Evolutionary conservation across 2,888 invertebrate species (phyloP).

Genomic region (Helobdella robusta): DNA sequence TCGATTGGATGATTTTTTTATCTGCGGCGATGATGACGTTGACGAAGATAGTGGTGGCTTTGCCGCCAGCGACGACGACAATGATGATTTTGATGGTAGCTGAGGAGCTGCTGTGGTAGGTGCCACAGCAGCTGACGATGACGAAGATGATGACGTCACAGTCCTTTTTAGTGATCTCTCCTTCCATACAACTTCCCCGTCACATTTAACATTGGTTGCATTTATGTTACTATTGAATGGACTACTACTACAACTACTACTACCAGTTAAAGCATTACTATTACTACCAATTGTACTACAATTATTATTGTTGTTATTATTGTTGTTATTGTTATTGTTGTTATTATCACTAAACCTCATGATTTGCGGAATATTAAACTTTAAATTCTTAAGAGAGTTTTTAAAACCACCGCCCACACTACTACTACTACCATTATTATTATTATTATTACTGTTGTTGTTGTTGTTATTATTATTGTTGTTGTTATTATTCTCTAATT

Average conservation of each 20-base stretch:
- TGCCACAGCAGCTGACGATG: neutral
- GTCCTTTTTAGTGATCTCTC: neutral
- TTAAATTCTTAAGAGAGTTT: neutral
- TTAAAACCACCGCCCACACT: neutral
- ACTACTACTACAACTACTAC: no score
- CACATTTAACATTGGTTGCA: no score
- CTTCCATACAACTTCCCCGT: neutral
- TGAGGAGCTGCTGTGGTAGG: constrained; percentile 7
- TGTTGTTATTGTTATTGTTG: constrained; percentile 6
- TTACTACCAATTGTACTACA: neutral
- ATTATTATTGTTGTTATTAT: constrained; percentile 12
- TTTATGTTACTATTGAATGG: no score
- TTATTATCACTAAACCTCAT: neutral
- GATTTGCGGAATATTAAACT: no score
- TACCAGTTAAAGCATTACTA: no score
- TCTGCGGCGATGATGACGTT: constrained; percentile 48
- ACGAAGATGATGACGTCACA: neutral
- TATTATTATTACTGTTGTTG: neutral
- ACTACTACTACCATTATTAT: neutral
- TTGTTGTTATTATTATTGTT: neutral
- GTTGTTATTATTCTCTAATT: neutral
- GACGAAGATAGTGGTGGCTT: constrained; percentile 44
- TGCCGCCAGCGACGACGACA: constrained; percentile 21
- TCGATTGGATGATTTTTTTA: constrained; percentile 39
- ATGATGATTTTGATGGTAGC: constrained; percentile 14